These are phyloP conservation scores for Archaeoteleia sp. DNA, from an alignment of 2,888 invertebrate genomes.

Conservation along the genomic window DNA sequence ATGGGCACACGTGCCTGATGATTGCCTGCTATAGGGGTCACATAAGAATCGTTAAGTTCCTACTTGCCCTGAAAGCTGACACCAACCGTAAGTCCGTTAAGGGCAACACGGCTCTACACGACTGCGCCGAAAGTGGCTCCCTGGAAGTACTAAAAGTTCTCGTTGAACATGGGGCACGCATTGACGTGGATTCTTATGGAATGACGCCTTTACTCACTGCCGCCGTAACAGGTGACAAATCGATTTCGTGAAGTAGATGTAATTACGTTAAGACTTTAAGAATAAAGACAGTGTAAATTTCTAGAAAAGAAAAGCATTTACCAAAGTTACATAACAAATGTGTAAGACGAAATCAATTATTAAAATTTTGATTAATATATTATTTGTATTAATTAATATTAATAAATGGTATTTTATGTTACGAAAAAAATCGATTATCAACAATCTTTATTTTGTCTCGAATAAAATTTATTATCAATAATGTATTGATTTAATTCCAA, in stretches of 20 bases:
- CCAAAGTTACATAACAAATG: too few species aligned
- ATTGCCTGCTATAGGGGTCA: constrained; percentile 98
- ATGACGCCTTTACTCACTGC: constrained; percentile 97
- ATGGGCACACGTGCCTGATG: constrained; percentile 98
- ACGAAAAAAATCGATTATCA: too few species aligned
- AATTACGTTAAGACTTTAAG: too few species aligned
- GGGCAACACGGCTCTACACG: constrained; percentile 97
- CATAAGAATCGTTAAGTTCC: constrained; percentile 90
- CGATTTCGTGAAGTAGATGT: too few species aligned
- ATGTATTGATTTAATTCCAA: neutral
- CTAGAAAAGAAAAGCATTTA: too few species aligned
- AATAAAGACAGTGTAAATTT: too few species aligned
- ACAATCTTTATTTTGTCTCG: too few species aligned
- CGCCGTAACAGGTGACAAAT: constrained; percentile 81
- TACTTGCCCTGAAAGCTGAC: constrained; percentile 90
- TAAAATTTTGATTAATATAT: neutral
- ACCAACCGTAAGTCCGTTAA: constrained; percentile 95
- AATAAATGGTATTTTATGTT: too few species aligned
- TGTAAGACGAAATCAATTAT: neutral
- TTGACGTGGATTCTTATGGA: constrained; percentile 96
- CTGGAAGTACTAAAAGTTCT: constrained; percentile 93
- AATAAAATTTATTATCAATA: too few species aligned
- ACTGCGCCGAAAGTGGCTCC: constrained; percentile 97
- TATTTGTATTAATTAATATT: neutral
- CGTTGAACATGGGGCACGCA: constrained; percentile 89